Conservation (phyloP, 2,113 vertebrate genomes). For the Acanthochromis polyacanthus region DNA sequence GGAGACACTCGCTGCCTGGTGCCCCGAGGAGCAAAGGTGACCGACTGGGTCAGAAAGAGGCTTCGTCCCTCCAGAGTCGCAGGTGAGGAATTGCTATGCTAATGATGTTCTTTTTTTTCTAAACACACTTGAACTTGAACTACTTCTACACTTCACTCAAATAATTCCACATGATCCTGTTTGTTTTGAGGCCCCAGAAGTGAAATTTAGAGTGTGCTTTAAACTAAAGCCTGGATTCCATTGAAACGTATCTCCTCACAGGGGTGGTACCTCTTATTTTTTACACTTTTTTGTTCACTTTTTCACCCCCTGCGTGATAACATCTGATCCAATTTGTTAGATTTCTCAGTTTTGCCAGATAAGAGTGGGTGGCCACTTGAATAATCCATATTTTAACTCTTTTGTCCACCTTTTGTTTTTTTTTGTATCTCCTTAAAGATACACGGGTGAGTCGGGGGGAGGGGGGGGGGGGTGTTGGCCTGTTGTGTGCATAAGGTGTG, state of each 20-base stretch:
- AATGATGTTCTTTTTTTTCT: not conserved
- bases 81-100: slow-evolving; percentile 60
- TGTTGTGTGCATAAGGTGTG: slow-evolving; percentile 71
- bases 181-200: not conserved
- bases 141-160: not conserved
- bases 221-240: not conserved
- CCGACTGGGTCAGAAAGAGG: not conserved
- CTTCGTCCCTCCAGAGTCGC: slow-evolving; percentile 16
- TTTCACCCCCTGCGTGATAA: slow-evolving; percentile 41
- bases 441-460: slow-evolving; percentile 39
- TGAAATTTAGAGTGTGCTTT: not conserved
- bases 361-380: slow-evolving; percentile 70
- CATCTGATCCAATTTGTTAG: slow-evolving; percentile 78
- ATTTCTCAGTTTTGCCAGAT: slow-evolving; percentile 74
- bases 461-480: slow-evolving; percentile 46
- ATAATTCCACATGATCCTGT: not conserved
- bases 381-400: slow-evolving; percentile 82
- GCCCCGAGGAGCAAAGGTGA: slow-evolving; percentile 26
- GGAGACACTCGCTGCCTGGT: slow-evolving; percentile 12
- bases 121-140: slow-evolving; percentile 58
- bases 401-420: slow-evolving; percentile 61
- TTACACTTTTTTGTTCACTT: not conserved
- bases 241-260: not conserved
- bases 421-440: slow-evolving; percentile 75
- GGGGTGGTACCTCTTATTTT: not conserved